Base-by-base conservation (phyloP, 2,113 vertebrate genomes). In the Pollachius pollachius region DNA sequence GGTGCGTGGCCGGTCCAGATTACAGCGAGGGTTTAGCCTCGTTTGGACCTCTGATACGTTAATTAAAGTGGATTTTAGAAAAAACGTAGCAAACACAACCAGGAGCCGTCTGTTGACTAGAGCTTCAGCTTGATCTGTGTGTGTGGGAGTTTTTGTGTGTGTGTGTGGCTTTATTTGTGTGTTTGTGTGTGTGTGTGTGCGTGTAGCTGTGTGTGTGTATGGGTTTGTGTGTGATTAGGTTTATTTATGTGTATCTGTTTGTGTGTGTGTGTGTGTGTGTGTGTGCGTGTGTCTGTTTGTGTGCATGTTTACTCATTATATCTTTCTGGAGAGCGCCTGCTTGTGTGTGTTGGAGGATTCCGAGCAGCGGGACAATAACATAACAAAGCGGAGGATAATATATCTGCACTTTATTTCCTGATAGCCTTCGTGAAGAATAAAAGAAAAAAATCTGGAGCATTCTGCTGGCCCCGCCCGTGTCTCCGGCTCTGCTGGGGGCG, bases 51-150 rank as follows among this genome's bases (percentile, higher is more conserved):
- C 85, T 85, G 85, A 89, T 89, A 90, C 88, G 86, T 91, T 90
- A 89, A 91, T 92, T 90, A 90, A 90, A 88, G 84, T 82, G 84
- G 87, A 88, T 89, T 89, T 86, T 83, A 62, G 52, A 63, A 85
- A 88, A 87, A 83, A 79, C 79, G 82, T 17, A 64, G 75, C 77
- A 78, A 83, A 76, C 87, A 86, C 81, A 86, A 79, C 85, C 83
- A 80, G 77, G 86, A 91, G 72, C 83, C 84, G 87, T 92, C 86
- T 90, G 87, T 79, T 88, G 84, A 84, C 79, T 84, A 82, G 85
- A 70, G 54, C 86, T 65, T 68, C 48, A 58, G 74, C 62, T 64
- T 63, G 69, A 69, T 64, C 17, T 62, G 19, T 62, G 13, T 73
- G 61, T 63, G 58, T 67, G 65, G 68, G 64, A 62, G 64, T 69